Percentiles rank a stretch among this genome's conserved stretches.
phyloP scores from a whole-genome alignment of 2,113 vertebrate species.

The Ardeotis arabs region DNA sequence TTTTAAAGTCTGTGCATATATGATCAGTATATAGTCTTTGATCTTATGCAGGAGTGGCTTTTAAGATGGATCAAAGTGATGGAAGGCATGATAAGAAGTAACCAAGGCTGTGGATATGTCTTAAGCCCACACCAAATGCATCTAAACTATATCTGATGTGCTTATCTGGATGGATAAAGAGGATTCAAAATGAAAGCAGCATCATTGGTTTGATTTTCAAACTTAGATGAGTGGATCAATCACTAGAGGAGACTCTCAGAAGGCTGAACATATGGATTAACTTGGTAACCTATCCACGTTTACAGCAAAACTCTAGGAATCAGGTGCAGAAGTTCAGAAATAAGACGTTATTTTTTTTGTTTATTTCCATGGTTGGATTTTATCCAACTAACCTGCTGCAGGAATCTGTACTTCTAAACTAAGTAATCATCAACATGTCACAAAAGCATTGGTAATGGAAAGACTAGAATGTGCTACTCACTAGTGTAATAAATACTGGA shows the following conservation, averaged over 20 bases:
- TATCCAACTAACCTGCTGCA: background rate
- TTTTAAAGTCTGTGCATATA: background rate
- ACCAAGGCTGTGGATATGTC: background rate
- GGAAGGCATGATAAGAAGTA: background rate
- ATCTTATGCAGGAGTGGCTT: background rate
- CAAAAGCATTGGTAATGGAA: fast-evolving
- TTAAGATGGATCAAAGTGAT: background rate
- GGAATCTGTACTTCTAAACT: background rate
- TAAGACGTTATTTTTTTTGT: background rate
- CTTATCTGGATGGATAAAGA: background rate
- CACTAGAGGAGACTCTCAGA: background rate
- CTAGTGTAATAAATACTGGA: background rate
- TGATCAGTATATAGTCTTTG: background rate
- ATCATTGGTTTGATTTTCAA: background rate
- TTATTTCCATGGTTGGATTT: background rate
- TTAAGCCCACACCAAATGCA: background rate
- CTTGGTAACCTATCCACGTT: background rate
- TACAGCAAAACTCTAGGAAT: background rate
- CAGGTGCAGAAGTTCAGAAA: background rate
- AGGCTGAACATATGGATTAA: background rate
- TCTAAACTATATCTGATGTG: background rate
- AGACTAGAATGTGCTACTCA: background rate
- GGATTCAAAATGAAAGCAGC: no score
- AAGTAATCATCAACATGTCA: background rate
- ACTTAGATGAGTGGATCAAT: background rate